phyloP scores from a whole-genome alignment of 2,888 invertebrate genomes.

The Agriopis aurantiaria region DNA sequence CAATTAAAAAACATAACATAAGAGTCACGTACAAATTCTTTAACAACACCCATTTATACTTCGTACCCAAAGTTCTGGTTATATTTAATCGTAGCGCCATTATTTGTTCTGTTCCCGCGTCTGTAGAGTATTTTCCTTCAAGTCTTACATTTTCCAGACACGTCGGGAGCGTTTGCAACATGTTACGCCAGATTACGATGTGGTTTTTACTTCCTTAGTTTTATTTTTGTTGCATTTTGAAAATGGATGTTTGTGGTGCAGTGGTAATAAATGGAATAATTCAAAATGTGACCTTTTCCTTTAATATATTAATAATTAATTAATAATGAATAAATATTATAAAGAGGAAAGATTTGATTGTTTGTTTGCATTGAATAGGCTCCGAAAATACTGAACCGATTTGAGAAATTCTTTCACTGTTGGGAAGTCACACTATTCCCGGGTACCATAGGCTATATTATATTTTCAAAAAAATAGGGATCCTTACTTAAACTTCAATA shows the following conservation, averaged over 20 bases:
- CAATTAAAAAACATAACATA: neutral
- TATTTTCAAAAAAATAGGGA: no score
- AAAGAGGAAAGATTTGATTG: no score
- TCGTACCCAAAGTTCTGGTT: slow-evolving; percentile 2
- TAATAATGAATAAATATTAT: no score
- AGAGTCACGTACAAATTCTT: slow-evolving; percentile 3
- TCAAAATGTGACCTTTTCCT: neutral
- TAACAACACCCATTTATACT: slow-evolving; percentile 6
- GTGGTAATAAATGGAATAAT: neutral
- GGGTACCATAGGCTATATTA: no score
- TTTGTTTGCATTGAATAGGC: no score
- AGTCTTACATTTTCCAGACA: slow-evolving; percentile 32
- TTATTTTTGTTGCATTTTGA: slow-evolving; percentile 27
- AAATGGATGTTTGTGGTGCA: slow-evolving; percentile 2
- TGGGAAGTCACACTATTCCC: no score
- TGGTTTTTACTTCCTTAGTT: slow-evolving; percentile 23
- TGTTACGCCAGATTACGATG: slow-evolving; percentile 29
- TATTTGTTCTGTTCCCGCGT: slow-evolving; percentile 23
- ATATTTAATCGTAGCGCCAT: slow-evolving; percentile 5
- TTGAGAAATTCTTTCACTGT: no score
- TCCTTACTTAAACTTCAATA: no score
- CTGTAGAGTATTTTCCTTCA: slow-evolving; percentile 23
- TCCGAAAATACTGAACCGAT: no score
- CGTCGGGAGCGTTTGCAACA: slow-evolving; percentile 28
- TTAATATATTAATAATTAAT: no score